Conservation (phyloP, 2,113 vertebrate genomes). For the Mus pahari region DNA sequence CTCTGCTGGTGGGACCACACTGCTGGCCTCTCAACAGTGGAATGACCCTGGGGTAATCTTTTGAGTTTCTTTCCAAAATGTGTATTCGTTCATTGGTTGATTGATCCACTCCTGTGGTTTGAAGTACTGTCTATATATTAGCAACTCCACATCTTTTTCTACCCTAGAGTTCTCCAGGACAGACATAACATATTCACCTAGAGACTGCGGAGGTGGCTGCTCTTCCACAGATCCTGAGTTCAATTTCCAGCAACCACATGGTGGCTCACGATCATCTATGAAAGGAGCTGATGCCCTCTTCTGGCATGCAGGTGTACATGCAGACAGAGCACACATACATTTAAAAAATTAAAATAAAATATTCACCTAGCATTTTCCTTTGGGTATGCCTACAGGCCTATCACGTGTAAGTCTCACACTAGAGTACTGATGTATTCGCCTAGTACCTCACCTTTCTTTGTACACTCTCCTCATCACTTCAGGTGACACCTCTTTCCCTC, state of each 20-base stretch:
- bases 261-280: too few species aligned
- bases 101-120: neutral
- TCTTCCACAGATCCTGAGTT: too few species aligned
- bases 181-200: neutral
- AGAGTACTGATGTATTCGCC: neutral
- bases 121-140: neutral
- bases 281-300: too few species aligned
- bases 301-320: too few species aligned
- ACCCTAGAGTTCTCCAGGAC: neutral
- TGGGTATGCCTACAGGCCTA: neutral
- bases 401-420: neutral
- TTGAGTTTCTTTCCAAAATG: neutral
- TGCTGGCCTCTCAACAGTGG: neutral
- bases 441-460: neutral
- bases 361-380: neutral
- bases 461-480: neutral
- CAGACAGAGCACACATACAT: too few species aligned
- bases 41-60: neutral
- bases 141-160: neutral
- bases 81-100: neutral
- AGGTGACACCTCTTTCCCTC: neutral
- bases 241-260: too few species aligned
- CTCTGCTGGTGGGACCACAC: neutral
- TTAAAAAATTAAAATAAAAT: neutral
- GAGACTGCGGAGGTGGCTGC: too few species aligned